Conservation (phyloP, 2,113 vertebrate genomes). For the Piaya cayana region DNA sequence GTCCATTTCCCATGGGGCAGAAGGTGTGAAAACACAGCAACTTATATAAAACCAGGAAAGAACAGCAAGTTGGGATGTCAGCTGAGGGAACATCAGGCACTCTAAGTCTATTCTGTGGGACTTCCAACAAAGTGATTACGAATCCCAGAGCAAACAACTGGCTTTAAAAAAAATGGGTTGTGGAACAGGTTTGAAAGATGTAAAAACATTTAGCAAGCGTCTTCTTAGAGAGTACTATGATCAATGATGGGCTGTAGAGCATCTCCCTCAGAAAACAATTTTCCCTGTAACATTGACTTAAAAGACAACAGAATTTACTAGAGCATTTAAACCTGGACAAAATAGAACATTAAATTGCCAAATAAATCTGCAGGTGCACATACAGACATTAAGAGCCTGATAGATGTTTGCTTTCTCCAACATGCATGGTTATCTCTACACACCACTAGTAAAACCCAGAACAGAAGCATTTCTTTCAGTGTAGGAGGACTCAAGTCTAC, state of each 20-base stretch:
- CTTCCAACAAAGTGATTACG: neutral
- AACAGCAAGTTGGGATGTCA: neutral
- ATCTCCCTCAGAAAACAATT: neutral
- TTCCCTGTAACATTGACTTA: neutral
- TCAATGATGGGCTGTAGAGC: fast-evolving
- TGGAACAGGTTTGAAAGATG: neutral
- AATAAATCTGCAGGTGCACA: neutral
- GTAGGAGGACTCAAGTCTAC: neutral
- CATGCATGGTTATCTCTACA: neutral
- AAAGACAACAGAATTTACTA: neutral
- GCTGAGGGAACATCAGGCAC: neutral
- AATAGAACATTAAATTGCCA: neutral
- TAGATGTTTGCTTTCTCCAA: neutral
- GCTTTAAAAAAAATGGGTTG: neutral
- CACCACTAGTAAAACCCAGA: neutral
- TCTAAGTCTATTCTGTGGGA: neutral
- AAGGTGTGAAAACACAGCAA: neutral
- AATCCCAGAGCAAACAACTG: neutral
- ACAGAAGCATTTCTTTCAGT: neutral
- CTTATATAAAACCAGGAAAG: neutral
- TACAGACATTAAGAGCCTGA: neutral
- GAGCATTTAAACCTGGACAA: neutral
- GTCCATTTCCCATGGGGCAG: fast-evolving
- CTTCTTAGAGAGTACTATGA: neutral
- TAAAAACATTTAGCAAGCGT: neutral